Conservation (phyloP, 2,888 invertebrate genomes). For the Celastrina argiolus region DNA sequence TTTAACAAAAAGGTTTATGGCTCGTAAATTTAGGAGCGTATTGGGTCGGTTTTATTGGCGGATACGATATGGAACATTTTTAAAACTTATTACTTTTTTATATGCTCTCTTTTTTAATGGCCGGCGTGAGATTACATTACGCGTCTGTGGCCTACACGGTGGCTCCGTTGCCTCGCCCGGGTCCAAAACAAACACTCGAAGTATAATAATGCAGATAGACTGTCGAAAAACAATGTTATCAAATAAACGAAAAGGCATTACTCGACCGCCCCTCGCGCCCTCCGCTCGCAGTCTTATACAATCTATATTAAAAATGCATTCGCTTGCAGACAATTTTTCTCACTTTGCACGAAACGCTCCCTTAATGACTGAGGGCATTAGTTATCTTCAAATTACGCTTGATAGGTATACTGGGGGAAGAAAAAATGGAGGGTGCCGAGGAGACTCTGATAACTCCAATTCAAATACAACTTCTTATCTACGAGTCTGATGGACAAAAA, state of each 20-base stretch:
- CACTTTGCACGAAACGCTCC: constrained; percentile 42
- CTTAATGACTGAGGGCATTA: constrained; percentile 71
- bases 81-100: constrained; percentile 10
- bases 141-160: neutral
- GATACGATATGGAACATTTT: constrained; percentile 12
- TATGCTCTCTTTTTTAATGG: constrained; percentile 15
- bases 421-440: constrained; percentile 60
- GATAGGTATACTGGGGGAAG: constrained; percentile 59
- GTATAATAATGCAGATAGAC: neutral
- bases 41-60: constrained; percentile 14
- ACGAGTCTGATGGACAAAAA: constrained; percentile 63
- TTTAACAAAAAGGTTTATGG: constrained; percentile 21
- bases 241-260: neutral
- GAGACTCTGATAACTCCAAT: constrained; percentile 65
- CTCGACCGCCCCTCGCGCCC: neutral
- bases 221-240: neutral
- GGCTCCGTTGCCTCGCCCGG: neutral
- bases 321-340: constrained; percentile 52
- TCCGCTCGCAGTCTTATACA: constrained; percentile 19
- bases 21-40: constrained; percentile 15
- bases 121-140: neutral
- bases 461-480: constrained; percentile 65
- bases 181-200: neutral
- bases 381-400: constrained; percentile 70
- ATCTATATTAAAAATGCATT: constrained; percentile 64